Conservation (phyloP, 2,113 vertebrate genomes). For the Thalassarche chlororhynchos region DNA sequence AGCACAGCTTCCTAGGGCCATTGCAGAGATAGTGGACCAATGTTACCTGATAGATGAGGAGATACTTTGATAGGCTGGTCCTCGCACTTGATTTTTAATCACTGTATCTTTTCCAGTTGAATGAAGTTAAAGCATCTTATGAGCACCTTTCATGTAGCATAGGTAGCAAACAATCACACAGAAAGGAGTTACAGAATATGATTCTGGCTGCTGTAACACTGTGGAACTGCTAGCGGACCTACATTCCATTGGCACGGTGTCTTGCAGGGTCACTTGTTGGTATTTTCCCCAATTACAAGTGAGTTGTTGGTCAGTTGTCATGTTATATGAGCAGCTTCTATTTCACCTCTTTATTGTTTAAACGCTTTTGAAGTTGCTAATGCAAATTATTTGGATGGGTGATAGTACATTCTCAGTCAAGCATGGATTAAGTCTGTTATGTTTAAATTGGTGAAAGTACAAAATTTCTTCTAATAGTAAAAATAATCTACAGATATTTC, state of each 20-base stretch:
- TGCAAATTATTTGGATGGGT: neutral
- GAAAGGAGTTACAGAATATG: too few relatives aligned
- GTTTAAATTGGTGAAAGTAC: neutral
- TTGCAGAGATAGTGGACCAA: neutral
- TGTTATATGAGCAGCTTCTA: neutral
- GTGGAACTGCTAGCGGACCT: neutral
- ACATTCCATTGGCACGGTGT: accelerated
- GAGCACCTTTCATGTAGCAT: neutral
- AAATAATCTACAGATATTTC: neutral
- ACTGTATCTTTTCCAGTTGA: neutral
- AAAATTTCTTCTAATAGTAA: neutral
- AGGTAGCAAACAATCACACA: neutral
- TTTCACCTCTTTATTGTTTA: neutral
- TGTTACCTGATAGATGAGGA: neutral
- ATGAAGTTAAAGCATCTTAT: neutral
- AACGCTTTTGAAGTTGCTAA: neutral
- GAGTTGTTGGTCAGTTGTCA: neutral
- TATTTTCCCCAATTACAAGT: neutral
- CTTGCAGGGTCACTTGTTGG: neutral
- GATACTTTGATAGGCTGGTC: neutral
- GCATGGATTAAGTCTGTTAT: neutral
- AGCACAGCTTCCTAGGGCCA: neutral
- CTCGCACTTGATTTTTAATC: neutral
- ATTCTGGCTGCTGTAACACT: neutral
- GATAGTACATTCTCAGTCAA: neutral